Conservation (phyloP, 2,797 vertebrate species). For the Anguilla anguilla region DNA sequence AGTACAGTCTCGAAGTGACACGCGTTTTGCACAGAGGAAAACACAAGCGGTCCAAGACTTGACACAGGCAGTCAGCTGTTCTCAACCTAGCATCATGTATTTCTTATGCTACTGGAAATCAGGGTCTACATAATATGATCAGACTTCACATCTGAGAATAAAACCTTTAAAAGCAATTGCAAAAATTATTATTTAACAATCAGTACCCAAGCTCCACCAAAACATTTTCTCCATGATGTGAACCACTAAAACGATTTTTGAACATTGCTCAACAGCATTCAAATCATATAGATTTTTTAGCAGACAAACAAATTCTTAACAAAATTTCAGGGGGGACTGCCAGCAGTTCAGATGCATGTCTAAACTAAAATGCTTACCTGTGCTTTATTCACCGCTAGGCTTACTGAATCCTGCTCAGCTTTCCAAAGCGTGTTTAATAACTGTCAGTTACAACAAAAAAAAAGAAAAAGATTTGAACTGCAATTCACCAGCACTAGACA, state of each 20-base stretch:
- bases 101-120: neutral
- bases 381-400: too few relatives aligned
- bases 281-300: neutral
- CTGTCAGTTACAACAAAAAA: neutral
- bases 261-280: neutral
- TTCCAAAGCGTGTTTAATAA: neutral
- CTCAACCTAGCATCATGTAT: slow-evolving; percentile 15
- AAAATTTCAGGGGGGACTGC: neutral
- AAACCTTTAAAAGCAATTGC: neutral
- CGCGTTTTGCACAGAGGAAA: neutral
- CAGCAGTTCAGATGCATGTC: too few relatives aligned
- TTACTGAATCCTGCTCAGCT: too few relatives aligned
- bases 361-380: too few relatives aligned
- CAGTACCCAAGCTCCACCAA: neutral
- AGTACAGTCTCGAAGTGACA: slow-evolving; percentile 12
- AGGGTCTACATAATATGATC: neutral
- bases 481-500: too few relatives aligned
- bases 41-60: neutral
- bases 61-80: slow-evolving; percentile 16
- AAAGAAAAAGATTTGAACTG: too few relatives aligned
- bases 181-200: neutral
- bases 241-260: neutral
- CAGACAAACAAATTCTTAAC: neutral
- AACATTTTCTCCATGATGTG: neutral
- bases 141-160: neutral